phyloP scores from a whole-genome alignment of 2,113 vertebrate species.

The Mesitornis unicolor region DNA sequence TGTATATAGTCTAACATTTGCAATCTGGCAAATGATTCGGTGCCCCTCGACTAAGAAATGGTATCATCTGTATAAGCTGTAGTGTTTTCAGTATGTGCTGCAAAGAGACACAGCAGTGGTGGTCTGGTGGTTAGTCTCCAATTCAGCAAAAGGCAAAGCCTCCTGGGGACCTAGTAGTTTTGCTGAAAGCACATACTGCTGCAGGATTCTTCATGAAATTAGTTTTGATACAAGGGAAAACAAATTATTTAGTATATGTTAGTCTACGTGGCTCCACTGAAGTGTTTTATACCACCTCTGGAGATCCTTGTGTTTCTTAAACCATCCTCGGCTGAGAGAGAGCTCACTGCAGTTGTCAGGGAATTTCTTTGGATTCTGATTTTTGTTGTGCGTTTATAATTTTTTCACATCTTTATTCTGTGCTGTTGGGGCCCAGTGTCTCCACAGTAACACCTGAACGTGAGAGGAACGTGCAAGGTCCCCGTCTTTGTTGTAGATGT shows the following conservation, averaged over 20 bases:
- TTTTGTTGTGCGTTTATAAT: background rate
- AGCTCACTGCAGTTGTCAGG: background rate
- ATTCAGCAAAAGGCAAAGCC: background rate
- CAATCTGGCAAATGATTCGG: background rate
- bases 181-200: background rate
- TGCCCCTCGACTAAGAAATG: background rate
- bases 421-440: background rate
- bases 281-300: background rate
- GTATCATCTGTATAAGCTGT: accelerated
- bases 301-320: background rate
- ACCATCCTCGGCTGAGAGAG: background rate
- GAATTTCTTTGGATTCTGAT: background rate
- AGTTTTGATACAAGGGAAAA: background rate
- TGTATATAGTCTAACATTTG: background rate
- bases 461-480: background rate
- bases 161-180: background rate
- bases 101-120: background rate
- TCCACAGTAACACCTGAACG: background rate
- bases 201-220: background rate
- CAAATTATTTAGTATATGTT: background rate
- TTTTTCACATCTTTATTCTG: background rate
- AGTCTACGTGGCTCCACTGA: background rate
- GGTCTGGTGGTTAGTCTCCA: background rate
- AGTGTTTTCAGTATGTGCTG: background rate
- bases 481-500: accelerated